Evolutionary conservation across 2,113 vertebrate genomes (phyloP), one percentile per base, ranked within the genome.

Genomic region (Poeciliopsis retropinna): DNA sequence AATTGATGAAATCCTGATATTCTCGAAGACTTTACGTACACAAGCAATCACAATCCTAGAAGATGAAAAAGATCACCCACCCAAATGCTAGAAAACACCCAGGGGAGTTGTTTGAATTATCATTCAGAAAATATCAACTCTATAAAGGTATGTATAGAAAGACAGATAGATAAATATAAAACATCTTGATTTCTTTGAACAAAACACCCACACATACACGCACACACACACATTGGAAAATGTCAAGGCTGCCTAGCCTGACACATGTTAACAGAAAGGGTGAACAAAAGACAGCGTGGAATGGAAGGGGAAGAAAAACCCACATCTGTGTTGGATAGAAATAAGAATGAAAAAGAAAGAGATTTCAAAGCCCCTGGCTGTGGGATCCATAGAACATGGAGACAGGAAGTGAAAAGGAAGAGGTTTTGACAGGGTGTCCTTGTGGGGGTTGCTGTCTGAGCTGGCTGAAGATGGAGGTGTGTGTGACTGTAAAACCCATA

Each of bases 351-450:
- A 86, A 87, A 87, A 80, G 81, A 83, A 90, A 90, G 75, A 84
- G 82, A 88, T 89, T 90, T 88, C 89, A 90, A 91, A 91, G 85
- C 85, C 87, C 81, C 75, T 78, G 83, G 83, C 86, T 86, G 79
- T 79, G 72, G 81, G 83, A 92, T 84, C 89, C 83, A 84, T 87
- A 86, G 84, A 87, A 86, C 86, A 89, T 71, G 81, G 84, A 92
- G 89, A 84, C 84, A 82, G 90, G 88, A 91, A 92, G 88, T 94
- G 92, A 87, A 94, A 91, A 92, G 92, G 90, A 93, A 94, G 87
- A 92, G 76, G 87, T 93, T 95, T 92, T 94, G 90, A 94, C 93
- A 95, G 87, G 92, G 93, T 88, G 92, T 92, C 92, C 88, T 92
- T 92, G 88, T 76, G 81, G 88, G 92, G 92, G 92, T 89, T 79